Evolutionary conservation across 37 sponge, comb jelly and placozoan genomes (phyloP), one percentile per base, ranked within the genome.

Genomic region (Hormiphora californensis): DNA sequence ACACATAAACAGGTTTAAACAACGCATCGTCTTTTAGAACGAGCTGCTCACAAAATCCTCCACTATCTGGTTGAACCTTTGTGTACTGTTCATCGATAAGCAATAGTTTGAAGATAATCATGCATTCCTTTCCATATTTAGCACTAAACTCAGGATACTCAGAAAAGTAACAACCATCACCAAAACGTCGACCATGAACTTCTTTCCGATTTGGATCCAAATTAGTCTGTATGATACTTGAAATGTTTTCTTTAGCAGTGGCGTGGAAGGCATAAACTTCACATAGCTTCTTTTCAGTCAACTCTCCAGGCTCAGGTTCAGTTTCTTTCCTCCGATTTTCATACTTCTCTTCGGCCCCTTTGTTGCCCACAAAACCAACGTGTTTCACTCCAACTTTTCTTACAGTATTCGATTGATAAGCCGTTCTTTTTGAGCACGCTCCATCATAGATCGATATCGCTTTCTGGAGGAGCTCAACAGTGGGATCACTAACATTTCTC

Each of bases 1-100:
- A 21, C 1, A 73, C 81, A 41, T 36, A 73, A 43, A 36, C 8
- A 22, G 81, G 81, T 73, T 32, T 73, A 46, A 73, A 41, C 44
- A 73, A 41, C 21, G 81, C 40, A 36, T 22, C 44, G 38, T 73
- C 81, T 40, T 73, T 3, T 73, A 73, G 5, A 4, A 73, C 44
- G 38, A 73, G 43, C 25, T 73, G 46, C 27, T 41, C 23, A 21
- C 81, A 39, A 40, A 40, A 73, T 7, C 81, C 44, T 40, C 43
- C 43, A 8, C 46, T 28, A n/a, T 41, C 46, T 15, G 25, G 44
- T 40, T 41, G 32, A 40, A 73, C 81, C 5, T 11, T 17, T 3
- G 12, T 40, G 43, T 73, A 73, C 23, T 40, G 0, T 40, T 30
- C 44, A 5, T 39, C 36, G n/a, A 73, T 19, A 4, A 73, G 81